These are phyloP conservation scores for Drosophila tristis DNA, from an alignment of 1,140 invertebrate species.

Conservation along the genomic window DNA sequence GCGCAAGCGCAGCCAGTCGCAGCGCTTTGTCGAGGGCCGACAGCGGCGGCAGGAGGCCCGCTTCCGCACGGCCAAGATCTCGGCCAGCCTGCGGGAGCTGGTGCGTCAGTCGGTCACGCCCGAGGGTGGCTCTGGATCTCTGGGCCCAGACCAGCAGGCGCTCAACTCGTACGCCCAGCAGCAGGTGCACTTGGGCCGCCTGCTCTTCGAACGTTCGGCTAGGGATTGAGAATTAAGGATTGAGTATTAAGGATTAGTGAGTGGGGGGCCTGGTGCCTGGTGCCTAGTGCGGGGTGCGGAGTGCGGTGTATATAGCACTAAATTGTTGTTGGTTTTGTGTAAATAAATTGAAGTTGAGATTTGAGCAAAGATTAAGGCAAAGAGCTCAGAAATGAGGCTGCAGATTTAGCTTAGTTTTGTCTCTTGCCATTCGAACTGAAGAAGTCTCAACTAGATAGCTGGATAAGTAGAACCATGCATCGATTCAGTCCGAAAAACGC, in stretches of 20 bases:
- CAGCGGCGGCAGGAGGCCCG: slow-evolving; percentile 66
- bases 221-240: slow-evolving; percentile 12
- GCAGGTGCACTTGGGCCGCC: slow-evolving; percentile 54
- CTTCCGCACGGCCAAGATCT: slow-evolving; percentile 76
- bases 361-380: background rate
- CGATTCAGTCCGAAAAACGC: too few species aligned
- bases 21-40: slow-evolving; percentile 70
- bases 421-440: too few species aligned
- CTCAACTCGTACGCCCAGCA: slow-evolving; percentile 54
- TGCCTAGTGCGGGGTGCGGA: too few species aligned
- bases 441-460: too few species aligned
- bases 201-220: slow-evolving; percentile 48
- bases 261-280: too few species aligned
- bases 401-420: too few species aligned
- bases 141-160: slow-evolving; percentile 31
- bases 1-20: slow-evolving; percentile 60
- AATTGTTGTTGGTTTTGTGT: slow-evolving; percentile 63
- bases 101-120: slow-evolving; percentile 79
- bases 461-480: too few species aligned
- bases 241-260: too few species aligned
- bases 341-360: slow-evolving; percentile 53
- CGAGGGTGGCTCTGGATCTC: slow-evolving; percentile 36
- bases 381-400: too few species aligned
- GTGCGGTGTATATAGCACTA: slow-evolving; percentile 11
- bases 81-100: slow-evolving; percentile 77